These are phyloP conservation scores for Adrianichthys oophorus DNA, from an alignment of 2,797 vertebrate species.

Conservation along the genomic window DNA sequence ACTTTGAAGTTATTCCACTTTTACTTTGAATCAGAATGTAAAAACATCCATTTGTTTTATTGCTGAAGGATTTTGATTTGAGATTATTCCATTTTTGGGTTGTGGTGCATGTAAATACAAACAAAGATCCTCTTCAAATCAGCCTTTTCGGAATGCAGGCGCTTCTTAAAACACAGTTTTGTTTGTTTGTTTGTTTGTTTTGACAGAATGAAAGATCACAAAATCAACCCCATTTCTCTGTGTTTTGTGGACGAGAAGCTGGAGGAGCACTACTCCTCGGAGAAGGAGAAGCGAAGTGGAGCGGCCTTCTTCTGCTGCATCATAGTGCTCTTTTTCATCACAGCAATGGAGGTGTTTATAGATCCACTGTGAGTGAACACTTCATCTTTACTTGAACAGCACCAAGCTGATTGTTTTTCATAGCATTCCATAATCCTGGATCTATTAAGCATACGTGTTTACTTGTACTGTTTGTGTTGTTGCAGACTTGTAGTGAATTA, in stretches of 20 bases:
- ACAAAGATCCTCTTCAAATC: no score
- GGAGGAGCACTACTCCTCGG: constrained; percentile 88
- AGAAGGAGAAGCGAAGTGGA: constrained; percentile 92
- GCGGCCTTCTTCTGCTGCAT: constrained; percentile 91
- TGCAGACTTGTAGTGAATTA: constrained; percentile 89
- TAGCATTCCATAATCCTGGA: no score
- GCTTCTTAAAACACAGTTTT: not conserved
- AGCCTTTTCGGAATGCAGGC: no score
- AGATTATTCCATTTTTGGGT: no score
- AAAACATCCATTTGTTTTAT: no score
- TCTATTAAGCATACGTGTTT: not conserved
- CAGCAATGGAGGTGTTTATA: constrained; percentile 86
- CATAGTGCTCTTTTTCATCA: constrained; percentile 86
- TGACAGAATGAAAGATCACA: constrained; percentile 84
- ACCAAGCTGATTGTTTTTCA: not conserved
- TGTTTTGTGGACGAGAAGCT: constrained; percentile 85
- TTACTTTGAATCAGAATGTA: no score
- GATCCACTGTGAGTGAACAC: constrained; percentile 83
- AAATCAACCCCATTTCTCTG: constrained; percentile 82
- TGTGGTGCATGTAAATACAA: no score
- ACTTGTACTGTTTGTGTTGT: constrained; percentile 14
- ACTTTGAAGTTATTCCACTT: no score
- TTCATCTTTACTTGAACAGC: not conserved
- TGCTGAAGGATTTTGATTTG: no score
- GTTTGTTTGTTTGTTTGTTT: constrained; percentile 8